phyloP scores from a whole-genome alignment of 2,888 invertebrate species.

The Brenthis hecate region DNA sequence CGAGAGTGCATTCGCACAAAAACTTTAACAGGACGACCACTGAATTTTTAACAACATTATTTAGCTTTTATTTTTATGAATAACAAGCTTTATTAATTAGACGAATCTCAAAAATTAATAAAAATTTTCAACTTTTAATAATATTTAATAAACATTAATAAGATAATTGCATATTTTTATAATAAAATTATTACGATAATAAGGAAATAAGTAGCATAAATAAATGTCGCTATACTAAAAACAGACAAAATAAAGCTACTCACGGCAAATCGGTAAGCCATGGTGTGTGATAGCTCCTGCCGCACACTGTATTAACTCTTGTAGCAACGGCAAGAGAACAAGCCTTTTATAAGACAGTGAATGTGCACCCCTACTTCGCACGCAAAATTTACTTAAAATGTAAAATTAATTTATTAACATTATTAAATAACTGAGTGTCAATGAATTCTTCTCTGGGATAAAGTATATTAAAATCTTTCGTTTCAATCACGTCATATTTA shows the following conservation, averaged over 20 bases:
- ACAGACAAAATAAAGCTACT: slow-evolving; percentile 50
- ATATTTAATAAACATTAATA: neutral
- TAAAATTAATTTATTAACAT: slow-evolving; percentile 30
- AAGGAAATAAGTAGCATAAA: neutral
- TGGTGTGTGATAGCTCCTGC: slow-evolving; percentile 56
- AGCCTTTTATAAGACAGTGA: slow-evolving; percentile 76
- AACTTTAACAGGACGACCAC: neutral
- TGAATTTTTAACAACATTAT: neutral
- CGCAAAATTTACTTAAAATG: slow-evolving; percentile 34
- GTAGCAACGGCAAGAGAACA: slow-evolving; percentile 49
- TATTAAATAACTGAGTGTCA: slow-evolving; percentile 17
- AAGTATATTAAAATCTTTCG: neutral
- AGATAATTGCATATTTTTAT: neutral
- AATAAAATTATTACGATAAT: neutral
- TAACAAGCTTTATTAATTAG: too few relatives aligned
- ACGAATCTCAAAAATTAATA: too few relatives aligned
- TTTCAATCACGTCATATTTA: neutral
- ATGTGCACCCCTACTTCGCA: slow-evolving; percentile 66
- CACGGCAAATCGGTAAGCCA: slow-evolving; percentile 71
- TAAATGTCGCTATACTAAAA: slow-evolving; percentile 4
- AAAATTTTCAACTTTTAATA: neutral
- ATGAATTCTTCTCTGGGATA: neutral
- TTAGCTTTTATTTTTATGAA: too few relatives aligned
- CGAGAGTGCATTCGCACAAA: slow-evolving; percentile 1
- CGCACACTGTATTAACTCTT: slow-evolving; percentile 46